These are phyloP conservation scores for Rhaphigaster nebulosa DNA, from an alignment of 2,888 invertebrate genomes.

Conservation along the genomic window DNA sequence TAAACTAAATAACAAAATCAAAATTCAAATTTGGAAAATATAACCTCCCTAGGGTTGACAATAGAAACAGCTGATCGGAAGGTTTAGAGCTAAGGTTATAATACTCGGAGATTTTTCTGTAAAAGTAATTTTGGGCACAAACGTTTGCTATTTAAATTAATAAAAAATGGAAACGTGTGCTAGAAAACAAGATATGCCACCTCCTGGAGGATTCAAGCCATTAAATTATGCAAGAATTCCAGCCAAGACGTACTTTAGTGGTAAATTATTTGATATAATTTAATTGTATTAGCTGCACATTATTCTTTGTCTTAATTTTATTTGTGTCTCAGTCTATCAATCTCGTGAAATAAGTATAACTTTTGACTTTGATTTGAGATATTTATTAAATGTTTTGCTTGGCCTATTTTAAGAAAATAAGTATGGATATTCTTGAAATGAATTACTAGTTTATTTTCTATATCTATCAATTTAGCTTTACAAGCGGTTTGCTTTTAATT, in stretches of 20 bases:
- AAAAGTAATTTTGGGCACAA: neutral
- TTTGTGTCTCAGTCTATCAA: neutral
- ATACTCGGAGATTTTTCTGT: conserved; percentile 16
- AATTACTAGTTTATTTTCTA: no score
- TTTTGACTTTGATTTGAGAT: neutral
- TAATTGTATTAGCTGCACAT: neutral
- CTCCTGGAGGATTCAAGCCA: conserved; percentile 88
- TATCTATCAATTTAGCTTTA: no score
- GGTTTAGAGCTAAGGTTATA: neutral
- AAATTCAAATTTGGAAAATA: conserved; percentile 33
- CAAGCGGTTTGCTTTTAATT: no score
- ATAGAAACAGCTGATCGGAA: neutral
- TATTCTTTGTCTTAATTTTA: neutral
- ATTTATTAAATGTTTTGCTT: neutral
- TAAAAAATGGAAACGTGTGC: conserved; percentile 61
- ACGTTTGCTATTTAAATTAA: conserved; percentile 32
- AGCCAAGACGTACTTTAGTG: conserved; percentile 79
- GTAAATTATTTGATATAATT: conserved; percentile 68
- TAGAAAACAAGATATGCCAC: conserved; percentile 90
- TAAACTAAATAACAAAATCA: neutral
- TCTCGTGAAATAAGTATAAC: neutral
- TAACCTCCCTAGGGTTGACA: conserved; percentile 5
- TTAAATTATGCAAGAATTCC: conserved; percentile 81
- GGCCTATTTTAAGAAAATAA: no score
- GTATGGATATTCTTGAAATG: no score